Conservation (phyloP, 2,888 invertebrate genomes). For the Polydrusus pterygomalis region DNA sequence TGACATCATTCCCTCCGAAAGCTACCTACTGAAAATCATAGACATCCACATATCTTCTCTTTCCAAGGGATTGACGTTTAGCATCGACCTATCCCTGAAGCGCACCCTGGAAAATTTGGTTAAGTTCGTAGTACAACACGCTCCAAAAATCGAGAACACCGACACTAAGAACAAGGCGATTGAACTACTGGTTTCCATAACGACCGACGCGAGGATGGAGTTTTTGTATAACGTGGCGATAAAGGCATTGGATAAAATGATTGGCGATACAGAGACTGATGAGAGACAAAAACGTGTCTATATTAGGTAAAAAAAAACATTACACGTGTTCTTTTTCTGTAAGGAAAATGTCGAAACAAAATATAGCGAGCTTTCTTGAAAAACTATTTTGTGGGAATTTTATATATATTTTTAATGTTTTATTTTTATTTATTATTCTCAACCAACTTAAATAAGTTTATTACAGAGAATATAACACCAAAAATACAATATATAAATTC, state of each 20-base stretch:
- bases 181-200: conserved; percentile 83
- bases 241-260: conserved; percentile 78
- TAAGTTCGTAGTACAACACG: conserved; percentile 79
- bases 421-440: too few relatives aligned
- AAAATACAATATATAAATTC: too few relatives aligned
- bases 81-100: conserved; percentile 79
- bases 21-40: conserved; percentile 85
- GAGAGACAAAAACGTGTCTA: conserved; percentile 77
- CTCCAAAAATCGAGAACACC: conserved; percentile 78
- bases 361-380: too few relatives aligned
- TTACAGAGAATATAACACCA: too few relatives aligned
- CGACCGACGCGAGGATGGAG: conserved; percentile 85
- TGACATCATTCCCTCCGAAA: conserved; percentile 89
- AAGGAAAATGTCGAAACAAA: too few relatives aligned
- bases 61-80: conserved; percentile 76
- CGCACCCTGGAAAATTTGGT: conserved; percentile 79
- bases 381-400: too few relatives aligned
- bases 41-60: conserved; percentile 79
- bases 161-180: conserved; percentile 79
- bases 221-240: conserved; percentile 80
- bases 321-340: too few relatives aligned
- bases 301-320: conserved; percentile 38
- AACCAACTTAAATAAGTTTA: too few relatives aligned
- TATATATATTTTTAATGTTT: too few relatives aligned
- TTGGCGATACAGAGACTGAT: conserved; percentile 79